phyloP scores from a whole-genome alignment of 2,888 invertebrate species.

The Petrophora chlorosata region DNA sequence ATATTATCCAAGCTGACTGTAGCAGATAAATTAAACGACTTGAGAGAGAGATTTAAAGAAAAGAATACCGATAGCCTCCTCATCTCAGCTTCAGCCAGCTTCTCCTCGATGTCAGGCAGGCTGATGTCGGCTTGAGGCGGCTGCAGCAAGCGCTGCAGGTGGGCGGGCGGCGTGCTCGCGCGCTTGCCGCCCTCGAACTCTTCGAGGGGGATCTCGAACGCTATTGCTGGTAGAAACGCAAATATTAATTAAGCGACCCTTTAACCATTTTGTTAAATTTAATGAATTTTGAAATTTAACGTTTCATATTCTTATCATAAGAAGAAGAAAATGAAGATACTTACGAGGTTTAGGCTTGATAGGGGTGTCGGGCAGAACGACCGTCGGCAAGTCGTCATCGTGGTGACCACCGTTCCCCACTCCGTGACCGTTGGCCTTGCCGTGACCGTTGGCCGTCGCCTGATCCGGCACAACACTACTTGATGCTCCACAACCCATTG shows the following conservation, averaged over 20 bases:
- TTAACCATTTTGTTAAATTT: too few relatives aligned
- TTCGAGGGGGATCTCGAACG: constrained; percentile 85
- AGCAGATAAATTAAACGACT: too few relatives aligned
- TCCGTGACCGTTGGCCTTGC: constrained; percentile 47
- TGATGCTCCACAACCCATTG: constrained; percentile 81
- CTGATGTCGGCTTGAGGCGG: constrained; percentile 82
- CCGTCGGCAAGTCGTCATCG: constrained; percentile 65
- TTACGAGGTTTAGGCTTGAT: constrained; percentile 69
- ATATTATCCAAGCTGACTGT: too few relatives aligned
- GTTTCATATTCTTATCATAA: too few relatives aligned
- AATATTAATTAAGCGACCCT: neutral
- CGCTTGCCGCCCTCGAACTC: constrained; percentile 71
- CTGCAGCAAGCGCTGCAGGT: constrained; percentile 87
- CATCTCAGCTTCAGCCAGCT: constrained; percentile 88
- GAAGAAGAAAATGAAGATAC: constrained; percentile 37
- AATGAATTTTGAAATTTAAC: too few relatives aligned
- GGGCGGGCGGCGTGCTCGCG: constrained; percentile 86
- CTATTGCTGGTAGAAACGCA: constrained; percentile 69
- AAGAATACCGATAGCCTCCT: constrained; percentile 83
- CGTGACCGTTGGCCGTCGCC: constrained; percentile 48
- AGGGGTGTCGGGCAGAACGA: constrained; percentile 72
- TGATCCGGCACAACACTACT: constrained; percentile 62
- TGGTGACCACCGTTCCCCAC: constrained; percentile 39
- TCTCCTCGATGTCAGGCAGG: constrained; percentile 87
- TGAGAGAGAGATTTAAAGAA: too few relatives aligned